Evolutionary conservation across 2,113 vertebrate genomes (phyloP).

Genomic region (Galeopterus variegatus): DNA sequence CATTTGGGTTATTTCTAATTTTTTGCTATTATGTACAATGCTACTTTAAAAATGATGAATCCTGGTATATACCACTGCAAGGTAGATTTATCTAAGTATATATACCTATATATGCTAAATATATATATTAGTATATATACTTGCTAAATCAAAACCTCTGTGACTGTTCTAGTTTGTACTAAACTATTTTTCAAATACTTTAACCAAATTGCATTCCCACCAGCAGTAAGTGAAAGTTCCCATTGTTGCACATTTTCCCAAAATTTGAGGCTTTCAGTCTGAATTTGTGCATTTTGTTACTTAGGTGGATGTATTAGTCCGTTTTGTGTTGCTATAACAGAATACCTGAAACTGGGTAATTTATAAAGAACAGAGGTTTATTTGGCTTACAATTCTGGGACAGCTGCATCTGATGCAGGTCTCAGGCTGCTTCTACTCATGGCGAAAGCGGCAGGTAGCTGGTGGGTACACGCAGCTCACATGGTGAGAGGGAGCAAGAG

Average conservation of each 20-base stretch:
- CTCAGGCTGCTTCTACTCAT: too few relatives aligned
- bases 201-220: background rate
- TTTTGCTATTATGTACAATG: background rate
- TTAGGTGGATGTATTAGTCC: background rate
- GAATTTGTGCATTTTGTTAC: background rate
- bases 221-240: background rate
- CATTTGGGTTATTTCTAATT: background rate
- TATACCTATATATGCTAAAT: background rate
- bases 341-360: too few relatives aligned
- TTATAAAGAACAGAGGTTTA: too few relatives aligned
- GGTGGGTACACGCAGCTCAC: too few relatives aligned
- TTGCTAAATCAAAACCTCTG: background rate
- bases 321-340: too few relatives aligned
- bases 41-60: conserved; percentile 17
- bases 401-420: too few relatives aligned
- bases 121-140: background rate
- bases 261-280: background rate
- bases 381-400: too few relatives aligned
- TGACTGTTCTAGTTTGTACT: background rate
- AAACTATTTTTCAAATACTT: background rate
- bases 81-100: background rate
- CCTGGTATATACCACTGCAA: background rate
- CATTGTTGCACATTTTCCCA: background rate
- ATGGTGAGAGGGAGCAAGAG: too few relatives aligned
- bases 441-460: too few relatives aligned